Conservation (phyloP, 2,797 vertebrate genomes). For the Fundulus diaphanus region DNA sequence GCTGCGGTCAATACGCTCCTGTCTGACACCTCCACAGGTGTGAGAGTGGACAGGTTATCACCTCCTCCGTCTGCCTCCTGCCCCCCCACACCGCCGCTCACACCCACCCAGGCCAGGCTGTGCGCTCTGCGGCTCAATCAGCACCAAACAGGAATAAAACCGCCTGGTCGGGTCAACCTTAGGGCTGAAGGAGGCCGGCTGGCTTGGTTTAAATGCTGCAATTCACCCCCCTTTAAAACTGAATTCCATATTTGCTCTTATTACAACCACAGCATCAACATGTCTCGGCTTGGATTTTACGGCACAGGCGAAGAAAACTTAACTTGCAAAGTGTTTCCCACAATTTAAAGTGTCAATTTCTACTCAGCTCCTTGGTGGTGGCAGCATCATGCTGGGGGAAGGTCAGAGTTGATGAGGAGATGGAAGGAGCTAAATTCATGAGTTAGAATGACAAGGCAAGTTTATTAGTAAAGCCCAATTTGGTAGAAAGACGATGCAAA, state of each 20-base stretch:
- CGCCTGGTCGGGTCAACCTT: no score
- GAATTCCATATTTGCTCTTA: no score
- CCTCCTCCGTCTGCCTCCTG: background rate
- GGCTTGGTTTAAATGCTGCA: background rate
- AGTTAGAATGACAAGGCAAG: no score
- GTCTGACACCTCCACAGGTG: background rate
- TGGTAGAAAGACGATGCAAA: no score
- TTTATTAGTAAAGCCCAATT: no score
- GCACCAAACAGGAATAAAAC: no score
- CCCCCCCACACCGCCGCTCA: background rate
- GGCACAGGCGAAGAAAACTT: background rate
- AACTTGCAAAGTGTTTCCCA: no score
- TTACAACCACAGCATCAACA: background rate
- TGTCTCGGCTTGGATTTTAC: background rate
- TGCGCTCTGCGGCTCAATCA: no score
- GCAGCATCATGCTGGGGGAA: background rate
- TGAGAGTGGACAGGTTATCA: conserved; percentile 62
- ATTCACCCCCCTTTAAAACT: background rate
- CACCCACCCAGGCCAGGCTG: no score
- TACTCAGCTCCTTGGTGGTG: background rate
- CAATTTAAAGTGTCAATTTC: background rate
- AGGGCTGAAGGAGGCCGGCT: no score
- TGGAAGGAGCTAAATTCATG: no score
- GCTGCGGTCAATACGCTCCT: background rate
- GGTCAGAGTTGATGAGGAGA: no score